These are phyloP conservation scores for Maccullochella peelii DNA, from an alignment of 2,113 vertebrate genomes.

Conservation along the genomic window DNA sequence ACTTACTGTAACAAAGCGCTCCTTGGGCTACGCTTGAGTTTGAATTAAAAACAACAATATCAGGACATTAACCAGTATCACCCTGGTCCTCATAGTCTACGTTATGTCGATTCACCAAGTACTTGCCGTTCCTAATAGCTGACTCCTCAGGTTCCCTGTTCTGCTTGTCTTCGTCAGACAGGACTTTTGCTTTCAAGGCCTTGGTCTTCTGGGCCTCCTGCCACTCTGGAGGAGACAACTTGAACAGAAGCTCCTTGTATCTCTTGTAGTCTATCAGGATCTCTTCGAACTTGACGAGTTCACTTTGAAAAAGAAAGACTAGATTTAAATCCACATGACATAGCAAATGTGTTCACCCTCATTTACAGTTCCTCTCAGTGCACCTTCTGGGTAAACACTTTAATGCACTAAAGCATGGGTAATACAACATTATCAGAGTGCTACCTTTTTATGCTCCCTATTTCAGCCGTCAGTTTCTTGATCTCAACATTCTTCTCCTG, in stretches of 20 bases:
- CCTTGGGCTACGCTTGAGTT: background rate
- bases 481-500: slow-evolving; percentile 87
- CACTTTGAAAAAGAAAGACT: slow-evolving; percentile 76
- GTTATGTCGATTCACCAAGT: background rate
- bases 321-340: background rate
- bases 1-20: background rate
- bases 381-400: background rate
- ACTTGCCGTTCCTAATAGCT: slow-evolving; percentile 14
- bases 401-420: background rate
- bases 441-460: slow-evolving; percentile 87
- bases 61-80: background rate
- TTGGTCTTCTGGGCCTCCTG: slow-evolving; percentile 79
- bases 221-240: slow-evolving; percentile 91
- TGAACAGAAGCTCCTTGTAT: slow-evolving; percentile 90
- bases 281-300: slow-evolving; percentile 86
- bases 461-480: slow-evolving; percentile 85
- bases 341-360: background rate
- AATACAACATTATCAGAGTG: background rate
- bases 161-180: slow-evolving; percentile 7
- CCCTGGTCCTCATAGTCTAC: background rate
- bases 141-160: slow-evolving; percentile 5
- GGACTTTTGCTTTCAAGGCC: slow-evolving; percentile 4
- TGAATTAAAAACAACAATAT: background rate
- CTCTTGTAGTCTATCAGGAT: slow-evolving; percentile 86
- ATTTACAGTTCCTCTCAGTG: background rate